Conservation (phyloP, 2,888 invertebrate genomes). For the Phymatocera aterrima region DNA sequence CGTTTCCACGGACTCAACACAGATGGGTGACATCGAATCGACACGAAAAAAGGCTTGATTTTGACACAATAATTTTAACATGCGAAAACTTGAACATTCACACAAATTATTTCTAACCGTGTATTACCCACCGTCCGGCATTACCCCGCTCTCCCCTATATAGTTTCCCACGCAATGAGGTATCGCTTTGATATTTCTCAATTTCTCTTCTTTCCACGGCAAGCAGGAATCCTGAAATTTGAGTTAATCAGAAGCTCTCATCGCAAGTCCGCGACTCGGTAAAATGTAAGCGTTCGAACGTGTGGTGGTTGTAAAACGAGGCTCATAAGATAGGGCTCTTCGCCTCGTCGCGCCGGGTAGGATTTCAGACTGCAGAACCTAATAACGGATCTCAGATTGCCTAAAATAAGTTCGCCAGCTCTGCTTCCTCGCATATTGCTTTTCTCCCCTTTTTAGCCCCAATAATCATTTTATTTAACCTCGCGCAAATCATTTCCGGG, state of each 20-base stretch:
- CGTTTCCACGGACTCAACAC: too few relatives aligned
- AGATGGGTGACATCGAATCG: too few relatives aligned
- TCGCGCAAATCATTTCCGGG: too few relatives aligned
- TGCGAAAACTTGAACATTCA: too few relatives aligned
- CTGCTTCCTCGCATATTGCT: background rate
- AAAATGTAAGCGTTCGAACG: slow-evolving; percentile 23
- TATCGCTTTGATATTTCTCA: background rate
- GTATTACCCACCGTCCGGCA: background rate
- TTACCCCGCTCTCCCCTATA: too few relatives aligned
- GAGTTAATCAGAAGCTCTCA: background rate
- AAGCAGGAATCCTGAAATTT: background rate
- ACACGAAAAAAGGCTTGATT: too few relatives aligned
- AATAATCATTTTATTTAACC: background rate
- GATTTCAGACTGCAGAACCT: slow-evolving; percentile 5
- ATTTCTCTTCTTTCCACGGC: background rate
- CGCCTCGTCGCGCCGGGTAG: background rate
- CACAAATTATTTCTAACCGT: too few relatives aligned
- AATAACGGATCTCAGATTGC: slow-evolving; percentile 8
- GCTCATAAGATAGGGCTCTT: background rate
- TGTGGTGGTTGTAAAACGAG: slow-evolving; percentile 1
- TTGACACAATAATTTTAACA: too few relatives aligned
- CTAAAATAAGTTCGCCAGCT: background rate
- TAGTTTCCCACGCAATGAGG: too few relatives aligned
- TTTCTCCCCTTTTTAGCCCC: background rate
- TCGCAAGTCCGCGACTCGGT: background rate